These are phyloP conservation scores for Pedionomus torquatus DNA, from an alignment of 2,113 vertebrate genomes.

Conservation along the genomic window DNA sequence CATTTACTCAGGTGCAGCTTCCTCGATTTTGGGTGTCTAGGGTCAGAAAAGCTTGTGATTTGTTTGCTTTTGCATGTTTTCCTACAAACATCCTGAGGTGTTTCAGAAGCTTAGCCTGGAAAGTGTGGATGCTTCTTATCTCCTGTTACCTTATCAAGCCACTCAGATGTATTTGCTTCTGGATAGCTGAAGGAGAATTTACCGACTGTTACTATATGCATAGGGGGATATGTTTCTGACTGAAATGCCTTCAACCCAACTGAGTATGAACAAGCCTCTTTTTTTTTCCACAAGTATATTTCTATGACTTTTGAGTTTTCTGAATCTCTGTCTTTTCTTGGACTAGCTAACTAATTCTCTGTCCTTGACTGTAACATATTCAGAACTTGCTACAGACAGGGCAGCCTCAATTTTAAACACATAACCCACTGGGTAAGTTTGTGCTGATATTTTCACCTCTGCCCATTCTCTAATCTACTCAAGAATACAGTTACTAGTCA, in stretches of 20 bases:
- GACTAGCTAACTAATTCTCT: not conserved
- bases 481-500: not conserved
- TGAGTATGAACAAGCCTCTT: not conserved
- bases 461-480: not conserved
- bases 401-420: not conserved
- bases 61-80: not conserved
- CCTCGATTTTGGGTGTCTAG: not conserved
- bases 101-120: not conserved
- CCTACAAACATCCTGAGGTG: not conserved
- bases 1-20: not conserved
- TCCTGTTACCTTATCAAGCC: slow-evolving; percentile 4
- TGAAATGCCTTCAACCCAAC: not conserved
- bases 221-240: not conserved
- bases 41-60: not conserved
- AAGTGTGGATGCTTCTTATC: not conserved
- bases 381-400: not conserved
- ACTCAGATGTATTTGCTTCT: not conserved
- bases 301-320: not conserved
- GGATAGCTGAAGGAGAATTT: not conserved
- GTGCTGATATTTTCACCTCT: not conserved
- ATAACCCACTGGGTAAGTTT: not conserved
- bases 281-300: not conserved
- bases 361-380: not conserved
- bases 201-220: not conserved
- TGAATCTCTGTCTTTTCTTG: not conserved